Conservation (phyloP, 2,888 invertebrate species). For the Macaria notata region DNA sequence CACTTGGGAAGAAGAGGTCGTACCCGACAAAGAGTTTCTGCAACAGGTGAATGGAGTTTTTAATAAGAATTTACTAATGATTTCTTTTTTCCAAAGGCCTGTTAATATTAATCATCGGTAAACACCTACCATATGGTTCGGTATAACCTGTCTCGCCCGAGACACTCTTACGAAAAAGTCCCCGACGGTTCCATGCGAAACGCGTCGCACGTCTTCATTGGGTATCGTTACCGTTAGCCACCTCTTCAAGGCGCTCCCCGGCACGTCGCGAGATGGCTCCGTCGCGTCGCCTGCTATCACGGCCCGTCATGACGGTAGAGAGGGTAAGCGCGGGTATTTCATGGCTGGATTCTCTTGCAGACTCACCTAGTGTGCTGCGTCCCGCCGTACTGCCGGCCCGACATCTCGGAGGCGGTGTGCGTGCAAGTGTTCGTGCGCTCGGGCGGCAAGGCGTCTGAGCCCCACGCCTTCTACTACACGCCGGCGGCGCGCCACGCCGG, state of each 20-base stretch:
- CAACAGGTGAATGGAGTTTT: constrained; percentile 84
- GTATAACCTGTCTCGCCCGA: neutral
- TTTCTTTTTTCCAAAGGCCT: neutral
- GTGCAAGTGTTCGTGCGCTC: constrained; percentile 91
- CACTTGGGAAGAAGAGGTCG: constrained; percentile 91
- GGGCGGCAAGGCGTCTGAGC: constrained; percentile 93
- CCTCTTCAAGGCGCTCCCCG: constrained; percentile 6
- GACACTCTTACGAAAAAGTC: no score
- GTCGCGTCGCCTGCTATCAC: constrained; percentile 5
- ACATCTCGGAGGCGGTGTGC: constrained; percentile 86
- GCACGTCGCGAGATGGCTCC: neutral
- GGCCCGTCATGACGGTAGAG: constrained; percentile 5
- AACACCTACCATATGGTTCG: neutral
- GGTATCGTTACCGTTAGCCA: neutral
- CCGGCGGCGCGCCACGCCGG: constrained; percentile 69
- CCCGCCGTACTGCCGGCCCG: constrained; percentile 87
- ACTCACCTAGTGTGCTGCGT: constrained; percentile 94
- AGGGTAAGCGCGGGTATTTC: constrained; percentile 10
- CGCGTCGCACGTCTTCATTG: neutral
- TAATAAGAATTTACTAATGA: neutral
- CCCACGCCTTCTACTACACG: constrained; percentile 92
- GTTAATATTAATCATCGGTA: neutral
- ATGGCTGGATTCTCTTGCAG: constrained; percentile 64
- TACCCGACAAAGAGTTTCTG: constrained; percentile 93
- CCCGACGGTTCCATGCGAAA: neutral